Evolutionary conservation across 2,113 vertebrate genomes (phyloP), one percentile per base, ranked within the genome.

Genomic region (Passer montanus): DNA sequence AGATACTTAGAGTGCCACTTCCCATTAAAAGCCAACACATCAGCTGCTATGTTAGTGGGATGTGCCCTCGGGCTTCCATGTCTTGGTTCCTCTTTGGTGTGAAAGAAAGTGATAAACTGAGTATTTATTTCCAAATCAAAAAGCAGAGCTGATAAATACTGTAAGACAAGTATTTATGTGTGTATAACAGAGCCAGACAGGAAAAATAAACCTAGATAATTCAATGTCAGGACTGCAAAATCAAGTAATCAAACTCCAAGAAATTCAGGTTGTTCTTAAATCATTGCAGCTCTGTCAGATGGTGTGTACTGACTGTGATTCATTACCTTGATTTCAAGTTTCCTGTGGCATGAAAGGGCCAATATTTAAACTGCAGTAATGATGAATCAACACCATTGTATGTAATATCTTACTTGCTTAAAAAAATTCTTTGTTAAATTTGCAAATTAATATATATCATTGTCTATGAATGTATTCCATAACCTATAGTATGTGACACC

Each of bases 401-500:
- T 55, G 58, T 46, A 89, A 22, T 68, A 82, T 28, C 66, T 76
- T 92, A 17, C 60, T 76, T 86, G 20, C 43, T 85, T 33, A 26
- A 19, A 19, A 43, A 84, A 74, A 56, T 50, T 83, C 7, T 63
- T 80, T 56, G 47, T 63, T 89, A 53, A 87, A 82, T 73, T 95
- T 94, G 17, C 12, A 62, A 64, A 75, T 92, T 52, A 78, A 56
- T 88, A n/a, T 60, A 49, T 63, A 39, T 90, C 18, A 18, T 49
- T 89, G 62, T 93, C 37, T 93, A 37, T 95, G 67, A 83, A 67
- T 52, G 52, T 92, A 52, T 56, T 59, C 70, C 84, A 68, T 89
- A 68, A 50, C 35, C 53, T 78, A 23, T 76, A 66, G 60, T 55
- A 68, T 90, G 64, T 93, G 74, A 43, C 64, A 41, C 1, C 27